Conservation (phyloP, 2,888 invertebrate genomes). For the Eristalinus sepulchralis region DNA sequence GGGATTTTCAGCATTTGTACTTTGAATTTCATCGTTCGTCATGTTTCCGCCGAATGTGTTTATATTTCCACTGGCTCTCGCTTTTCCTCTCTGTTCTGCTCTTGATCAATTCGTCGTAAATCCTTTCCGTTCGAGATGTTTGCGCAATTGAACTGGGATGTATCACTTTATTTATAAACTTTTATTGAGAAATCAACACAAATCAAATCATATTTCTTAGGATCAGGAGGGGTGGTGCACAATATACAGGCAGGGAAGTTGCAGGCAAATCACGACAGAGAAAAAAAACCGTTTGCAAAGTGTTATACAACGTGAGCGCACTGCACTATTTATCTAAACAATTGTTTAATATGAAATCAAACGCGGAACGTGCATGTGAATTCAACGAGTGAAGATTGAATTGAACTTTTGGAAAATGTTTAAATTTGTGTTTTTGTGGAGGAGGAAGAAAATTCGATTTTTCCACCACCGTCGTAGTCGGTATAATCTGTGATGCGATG, state of each 20-base stretch:
- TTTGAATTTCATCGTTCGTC: conserved; percentile 66
- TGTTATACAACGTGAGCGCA: conserved; percentile 57
- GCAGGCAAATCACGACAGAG: background rate
- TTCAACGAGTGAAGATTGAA: background rate
- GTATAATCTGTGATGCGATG: conserved; percentile 45
- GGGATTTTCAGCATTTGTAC: conserved; percentile 59
- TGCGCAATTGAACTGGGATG: conserved; percentile 30
- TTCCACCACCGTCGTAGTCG: conserved; percentile 55
- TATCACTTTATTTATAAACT: conserved; percentile 64
- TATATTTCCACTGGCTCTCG: background rate
- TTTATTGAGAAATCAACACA: conserved; percentile 53
- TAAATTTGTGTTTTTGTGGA: conserved; percentile 45
- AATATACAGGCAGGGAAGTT: conserved; percentile 34
- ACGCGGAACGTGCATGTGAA: background rate
- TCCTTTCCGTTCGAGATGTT: conserved; percentile 27
- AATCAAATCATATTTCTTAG: conserved; percentile 41
- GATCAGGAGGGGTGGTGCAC: conserved; percentile 1
- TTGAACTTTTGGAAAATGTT: conserved; percentile 2
- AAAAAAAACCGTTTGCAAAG: conserved; percentile 60
- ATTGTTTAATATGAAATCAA: background rate
- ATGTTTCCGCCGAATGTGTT: conserved; percentile 44
- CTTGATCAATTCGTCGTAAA: background rate
- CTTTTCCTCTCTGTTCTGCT: background rate
- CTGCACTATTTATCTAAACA: conserved; percentile 3
- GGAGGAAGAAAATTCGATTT: conserved; percentile 67